phyloP scores from a whole-genome alignment of 2,888 invertebrate species.

The Megastigmus dorsalis region DNA sequence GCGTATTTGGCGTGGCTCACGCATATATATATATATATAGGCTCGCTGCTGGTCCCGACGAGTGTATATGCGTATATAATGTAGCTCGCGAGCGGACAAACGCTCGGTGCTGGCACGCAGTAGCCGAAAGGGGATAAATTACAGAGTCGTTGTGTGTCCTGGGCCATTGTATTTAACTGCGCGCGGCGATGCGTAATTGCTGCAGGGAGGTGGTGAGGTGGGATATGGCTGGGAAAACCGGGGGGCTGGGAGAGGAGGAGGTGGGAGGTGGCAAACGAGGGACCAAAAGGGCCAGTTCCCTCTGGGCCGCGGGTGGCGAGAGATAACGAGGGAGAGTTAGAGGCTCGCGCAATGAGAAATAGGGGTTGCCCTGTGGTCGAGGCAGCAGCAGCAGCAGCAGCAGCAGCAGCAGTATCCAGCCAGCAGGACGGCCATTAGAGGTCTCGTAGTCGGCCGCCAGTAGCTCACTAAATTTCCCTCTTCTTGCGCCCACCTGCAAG shows the following conservation, averaged over 20 bases:
- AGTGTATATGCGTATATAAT: too few relatives aligned
- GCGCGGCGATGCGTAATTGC: conserved; percentile 70
- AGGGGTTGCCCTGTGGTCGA: conserved; percentile 65
- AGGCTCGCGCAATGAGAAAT: conserved; percentile 29
- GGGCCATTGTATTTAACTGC: conserved; percentile 69
- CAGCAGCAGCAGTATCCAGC: too few relatives aligned
- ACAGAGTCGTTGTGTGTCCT: conserved; percentile 70
- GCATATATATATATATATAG: too few relatives aligned
- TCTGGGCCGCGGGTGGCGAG: conserved; percentile 16
- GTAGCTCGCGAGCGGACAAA: too few relatives aligned
- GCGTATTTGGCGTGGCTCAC: too few relatives aligned
- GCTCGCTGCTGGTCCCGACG: too few relatives aligned
- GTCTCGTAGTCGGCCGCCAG: conserved; percentile 68
- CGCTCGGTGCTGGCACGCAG: conserved; percentile 28
- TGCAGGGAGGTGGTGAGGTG: not conserved
- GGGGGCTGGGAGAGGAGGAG: too few relatives aligned
- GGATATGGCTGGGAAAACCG: too few relatives aligned
- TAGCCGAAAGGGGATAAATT: conserved; percentile 68
- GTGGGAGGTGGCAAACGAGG: too few relatives aligned
- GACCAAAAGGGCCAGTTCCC: too few relatives aligned
- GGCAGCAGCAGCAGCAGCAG: too few relatives aligned
- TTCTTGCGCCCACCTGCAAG: conserved; percentile 60
- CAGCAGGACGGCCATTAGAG: conserved; percentile 74
- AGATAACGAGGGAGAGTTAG: conserved; percentile 58
- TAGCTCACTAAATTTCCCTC: conserved; percentile 73